A percentile compares a stretch with the other conserved stretches of the same genome.
These are phyloP conservation scores for Geotrupes spiniger DNA, from an alignment of 2,888 invertebrate genomes.

Conservation along the genomic window DNA sequence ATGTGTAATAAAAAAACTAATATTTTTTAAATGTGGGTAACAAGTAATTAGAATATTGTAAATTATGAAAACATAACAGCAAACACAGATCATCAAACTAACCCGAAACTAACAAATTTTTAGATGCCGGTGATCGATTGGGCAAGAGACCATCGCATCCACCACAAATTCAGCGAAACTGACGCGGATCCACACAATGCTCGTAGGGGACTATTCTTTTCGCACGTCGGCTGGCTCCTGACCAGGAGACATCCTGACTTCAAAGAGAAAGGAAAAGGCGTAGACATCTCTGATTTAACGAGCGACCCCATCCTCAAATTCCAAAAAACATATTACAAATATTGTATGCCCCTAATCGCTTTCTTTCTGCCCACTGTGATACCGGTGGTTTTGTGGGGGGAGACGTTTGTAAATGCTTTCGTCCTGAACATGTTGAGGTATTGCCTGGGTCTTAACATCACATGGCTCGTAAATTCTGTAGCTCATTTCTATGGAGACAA, in stretches of 20 bases:
- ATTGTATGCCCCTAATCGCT: slow-evolving; percentile 70
- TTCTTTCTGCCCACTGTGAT: slow-evolving; percentile 74
- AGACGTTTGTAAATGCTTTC: slow-evolving; percentile 65
- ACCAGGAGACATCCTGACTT: slow-evolving; percentile 90
- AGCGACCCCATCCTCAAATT: slow-evolving; percentile 80
- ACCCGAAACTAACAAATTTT: too few species aligned
- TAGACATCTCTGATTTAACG: slow-evolving; percentile 81
- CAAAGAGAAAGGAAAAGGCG: slow-evolving; percentile 76
- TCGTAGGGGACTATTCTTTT: slow-evolving; percentile 90
- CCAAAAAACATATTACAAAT: slow-evolving; percentile 83
- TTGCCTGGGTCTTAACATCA: slow-evolving; percentile 75
- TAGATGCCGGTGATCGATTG: slow-evolving; percentile 59
- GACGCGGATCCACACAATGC: slow-evolving; percentile 94
- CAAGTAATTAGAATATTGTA: too few species aligned
- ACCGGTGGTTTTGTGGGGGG: slow-evolving; percentile 77
- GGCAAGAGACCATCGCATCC: slow-evolving; percentile 79
- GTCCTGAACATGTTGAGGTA: slow-evolving; percentile 75
- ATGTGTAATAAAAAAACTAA: too few species aligned
- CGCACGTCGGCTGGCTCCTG: slow-evolving; percentile 93
- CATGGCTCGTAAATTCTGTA: slow-evolving; percentile 88
- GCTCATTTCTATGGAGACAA: slow-evolving; percentile 79
- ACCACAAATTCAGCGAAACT: slow-evolving; percentile 92
- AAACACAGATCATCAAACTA: too few species aligned
- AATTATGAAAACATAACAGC: too few species aligned
- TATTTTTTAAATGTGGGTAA: too few species aligned